phyloP scores from a whole-genome alignment of 1,140 invertebrate genomes.

The Drosophila kikkawai region DNA sequence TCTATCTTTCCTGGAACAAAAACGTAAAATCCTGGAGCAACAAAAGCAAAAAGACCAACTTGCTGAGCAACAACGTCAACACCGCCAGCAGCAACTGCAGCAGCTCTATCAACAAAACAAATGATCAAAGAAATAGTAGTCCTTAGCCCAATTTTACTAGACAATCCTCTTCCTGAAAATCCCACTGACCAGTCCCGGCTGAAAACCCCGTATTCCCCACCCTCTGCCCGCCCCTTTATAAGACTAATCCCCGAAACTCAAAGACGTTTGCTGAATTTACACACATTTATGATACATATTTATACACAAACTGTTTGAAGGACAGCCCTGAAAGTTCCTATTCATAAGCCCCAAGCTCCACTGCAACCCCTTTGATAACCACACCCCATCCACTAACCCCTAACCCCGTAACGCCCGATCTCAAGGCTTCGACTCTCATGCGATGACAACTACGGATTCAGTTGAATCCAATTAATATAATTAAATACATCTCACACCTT shows the following conservation, averaged over 20 bases:
- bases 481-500: conserved; percentile 42
- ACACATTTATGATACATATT: conserved; percentile 16
- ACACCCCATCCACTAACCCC: conserved; percentile 30
- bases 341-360: not conserved
- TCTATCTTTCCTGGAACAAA: conserved; percentile 92
- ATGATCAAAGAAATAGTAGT: conserved; percentile 57
- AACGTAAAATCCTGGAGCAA: conserved; percentile 88
- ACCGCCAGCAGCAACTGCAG: conserved; percentile 78
- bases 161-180: conserved; percentile 11
- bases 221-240: conserved; percentile 14
- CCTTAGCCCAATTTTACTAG: conserved; percentile 38
- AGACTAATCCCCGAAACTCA: conserved; percentile 52
- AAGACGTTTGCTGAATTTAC: conserved; percentile 66
- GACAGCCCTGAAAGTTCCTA: conserved; percentile 68
- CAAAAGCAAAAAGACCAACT: conserved; percentile 85
- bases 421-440: conserved; percentile 46
- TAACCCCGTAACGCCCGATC: conserved; percentile 22
- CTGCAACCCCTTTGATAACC: conserved; percentile 37
- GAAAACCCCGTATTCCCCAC: conserved; percentile 9
- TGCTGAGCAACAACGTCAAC: conserved; percentile 81
- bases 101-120: conserved; percentile 79
- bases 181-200: conserved; percentile 3
- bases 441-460: conserved; percentile 30
- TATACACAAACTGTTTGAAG: conserved; percentile 46
- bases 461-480: conserved; percentile 14